Base-by-base conservation (phyloP, 1,140 invertebrate genomes). In the Drosophila azteca region DNA sequence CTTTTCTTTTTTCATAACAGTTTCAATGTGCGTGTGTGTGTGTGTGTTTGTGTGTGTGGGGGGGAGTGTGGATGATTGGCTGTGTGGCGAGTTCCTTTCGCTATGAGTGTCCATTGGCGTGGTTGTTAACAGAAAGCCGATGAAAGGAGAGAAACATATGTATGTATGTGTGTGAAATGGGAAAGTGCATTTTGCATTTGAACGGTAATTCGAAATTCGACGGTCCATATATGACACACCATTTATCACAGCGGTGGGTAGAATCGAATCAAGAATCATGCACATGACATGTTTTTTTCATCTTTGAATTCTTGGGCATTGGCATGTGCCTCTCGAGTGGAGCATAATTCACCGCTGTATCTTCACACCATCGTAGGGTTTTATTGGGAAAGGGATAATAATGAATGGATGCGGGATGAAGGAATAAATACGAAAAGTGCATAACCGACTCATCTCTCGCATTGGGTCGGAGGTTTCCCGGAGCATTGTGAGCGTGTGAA, bases 241-340 rank as follows among this genome's bases (percentile, higher is more conserved):
- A 22, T 53, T 39, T 20, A 53, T 17, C n/a, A 53, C 48, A 31
- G n/a, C 68, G 35, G 35, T 39, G 35, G 3, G 2, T 8, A 9
- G 8, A 11, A 8, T 35, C 31, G 9, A 35, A 11, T 9, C 9
- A 2, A 31, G 29, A 35, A 77, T 77, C 70, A 75, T 74, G 69
- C 75, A 74, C 75, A 77, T 71, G 71, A 45, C 54, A 58, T 49
- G 52, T 58, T 22, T 59, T 45, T 9, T 29, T 39, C 45, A n/a
- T 55, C 35, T 57, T 43, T 45, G 24, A 6, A 24, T n/a, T n/a
- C n/a, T n/a, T n/a, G n/a, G n/a, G 29, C 13, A 15, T 7, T n/a
- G 0, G 24, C 24, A 5, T 24, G 24, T 24, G 24, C 0, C 17
- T 31, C 35, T 35, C 31, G 8, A 3, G 29, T 31, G 20, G 15